Base-by-base conservation (phyloP, 2,797 vertebrate genomes). In the Gadopsis marmoratus region DNA sequence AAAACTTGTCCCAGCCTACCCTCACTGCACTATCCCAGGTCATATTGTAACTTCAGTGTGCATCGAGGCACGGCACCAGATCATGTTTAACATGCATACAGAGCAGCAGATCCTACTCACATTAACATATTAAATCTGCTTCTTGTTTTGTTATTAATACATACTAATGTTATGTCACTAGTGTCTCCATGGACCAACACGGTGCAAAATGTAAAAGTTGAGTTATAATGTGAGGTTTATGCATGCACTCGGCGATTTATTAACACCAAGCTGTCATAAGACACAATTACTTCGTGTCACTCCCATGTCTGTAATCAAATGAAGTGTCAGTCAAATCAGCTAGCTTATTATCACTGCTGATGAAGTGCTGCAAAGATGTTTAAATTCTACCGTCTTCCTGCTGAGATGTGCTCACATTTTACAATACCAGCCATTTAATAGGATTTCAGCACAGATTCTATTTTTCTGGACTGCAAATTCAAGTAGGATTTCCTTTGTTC, bases 301-400 rank as follows among this genome's bases (percentile, higher is more conserved):
- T 87, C 70, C 51, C 43, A 67, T 56, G 67, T 82, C 83, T 85
- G 79, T 84, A 92, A 91, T 92, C 83, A 91, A 85, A 88, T 72
- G 56, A n/a, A 76, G 74, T 86, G 88, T 84, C 86, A 90, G 74
- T 89, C 84, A 92, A 77, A 87, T 88, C 82, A 91, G 64, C 55
- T n/a, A 10, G 51, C 61, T 80, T 78, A 86, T 92, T 91, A 90
- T 79, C 86, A 71, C 50, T 39, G 51, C 79, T 87, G 85, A 89
- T 85, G 83, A 90, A 72, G 78, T 69, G 33, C 58, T 66, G 78
- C 31, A 85, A 54, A 79, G 55, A 78, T 61, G 84, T 86, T 87
- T 74, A 70, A 67, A 82, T 83, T 84, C 63, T 12, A 37, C 70
- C 39, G 74, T 77, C 74, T 55, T 54, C 23, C 53, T 71, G 23